phyloP scores from a whole-genome alignment of 2,113 vertebrate genomes.

The Chitala chitala region DNA sequence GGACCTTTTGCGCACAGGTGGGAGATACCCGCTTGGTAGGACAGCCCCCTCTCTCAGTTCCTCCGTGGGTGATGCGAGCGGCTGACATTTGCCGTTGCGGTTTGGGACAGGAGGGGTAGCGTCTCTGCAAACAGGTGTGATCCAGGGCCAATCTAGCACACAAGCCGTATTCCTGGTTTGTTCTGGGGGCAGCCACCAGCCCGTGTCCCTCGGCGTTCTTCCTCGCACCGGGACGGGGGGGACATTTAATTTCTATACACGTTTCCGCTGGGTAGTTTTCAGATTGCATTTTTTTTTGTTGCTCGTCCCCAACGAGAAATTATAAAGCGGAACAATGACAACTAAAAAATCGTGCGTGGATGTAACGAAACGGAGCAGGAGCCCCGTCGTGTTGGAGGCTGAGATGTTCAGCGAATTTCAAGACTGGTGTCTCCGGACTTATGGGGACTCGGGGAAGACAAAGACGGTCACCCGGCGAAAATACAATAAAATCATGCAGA shows the following conservation, averaged over 20 bases:
- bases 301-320: neutral
- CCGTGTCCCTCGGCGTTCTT: constrained; percentile 37
- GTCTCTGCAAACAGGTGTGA: constrained; percentile 72
- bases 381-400: constrained; percentile 81
- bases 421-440: constrained; percentile 95
- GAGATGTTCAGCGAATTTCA: constrained; percentile 96
- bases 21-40: constrained; percentile 65
- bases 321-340: constrained; percentile 51
- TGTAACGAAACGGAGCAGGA: constrained; percentile 71
- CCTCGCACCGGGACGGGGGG: constrained; percentile 54
- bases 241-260: constrained; percentile 38
- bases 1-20: constrained; percentile 69
- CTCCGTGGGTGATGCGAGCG: constrained; percentile 62
- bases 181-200: constrained; percentile 29
- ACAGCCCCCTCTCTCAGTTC: constrained; percentile 61
- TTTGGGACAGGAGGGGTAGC: constrained; percentile 65
- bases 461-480: constrained; percentile 94
- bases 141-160: constrained; percentile 52
- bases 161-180: constrained; percentile 27
- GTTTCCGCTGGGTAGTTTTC: constrained; percentile 39
- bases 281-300: constrained; percentile 36
- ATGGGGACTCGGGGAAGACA: constrained; percentile 93
- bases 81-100: constrained; percentile 70
- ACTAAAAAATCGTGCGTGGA: constrained; percentile 68
- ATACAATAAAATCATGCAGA: constrained; percentile 81